Evolutionary conservation across 2,113 vertebrate genomes (phyloP), one percentile per base, ranked within the genome.

Genomic region (Sprattus sprattus): DNA sequence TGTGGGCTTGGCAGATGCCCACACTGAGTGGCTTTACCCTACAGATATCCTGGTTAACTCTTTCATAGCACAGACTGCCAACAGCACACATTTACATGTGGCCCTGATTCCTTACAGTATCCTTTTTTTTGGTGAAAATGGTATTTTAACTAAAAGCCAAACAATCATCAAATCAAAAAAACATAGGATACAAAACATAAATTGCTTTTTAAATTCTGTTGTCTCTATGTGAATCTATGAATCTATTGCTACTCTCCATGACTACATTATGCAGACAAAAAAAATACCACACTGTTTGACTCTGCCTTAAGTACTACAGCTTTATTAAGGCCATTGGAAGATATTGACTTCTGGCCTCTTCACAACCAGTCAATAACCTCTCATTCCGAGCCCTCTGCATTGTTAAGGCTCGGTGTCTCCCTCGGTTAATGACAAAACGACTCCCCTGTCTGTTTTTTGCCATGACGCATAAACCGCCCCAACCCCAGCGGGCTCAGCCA

Each of bases 401-500:
- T 39, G 28, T 39, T 16, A 32, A 44, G 28, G 32, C 71, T 13
- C 13, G 0, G 28, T 39, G 13, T 75, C 71, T 75, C 3, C 4
- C 13, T 39, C 28, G 1, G 4, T 2, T 13, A 75, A 75, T 39
- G 71, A 16, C 28, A 75, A 2, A 75, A 13, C 3, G 71, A 39
- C 25, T 78, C 2, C 9, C 13, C 0, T 75, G 25, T 46, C 84
- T 50, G 25, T 75, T 20, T 18, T 85, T 86, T 90, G 89, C 88
- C 85, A 86, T 90, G 89, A 88, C 90, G 86, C 57, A 81, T 82
- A 82, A 32, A 39, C 2, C 4, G 49, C 81, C 46, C 54, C 54
- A 60, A 50, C 10, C 16, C 71, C 84, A 87, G 88, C 89, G 91
- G 90, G 88, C 88, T 86, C 82, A 82, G 86, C 83, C 84, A 90